Base-by-base conservation (phyloP, 2,888 invertebrate species). In the Apotomis capreana region DNA sequence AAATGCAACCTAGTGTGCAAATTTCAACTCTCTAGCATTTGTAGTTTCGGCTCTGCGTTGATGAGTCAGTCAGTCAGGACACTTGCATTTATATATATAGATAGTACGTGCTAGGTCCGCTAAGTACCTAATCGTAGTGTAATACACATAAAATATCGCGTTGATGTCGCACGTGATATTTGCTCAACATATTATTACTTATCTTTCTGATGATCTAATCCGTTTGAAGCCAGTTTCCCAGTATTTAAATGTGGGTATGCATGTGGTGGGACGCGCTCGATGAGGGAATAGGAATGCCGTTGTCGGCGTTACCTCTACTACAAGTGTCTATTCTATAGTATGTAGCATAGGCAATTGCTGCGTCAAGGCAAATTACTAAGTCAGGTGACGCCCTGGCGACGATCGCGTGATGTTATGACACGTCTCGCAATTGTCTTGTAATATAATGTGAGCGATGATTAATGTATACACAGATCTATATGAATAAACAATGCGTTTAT, bases 361-460 rank as follows among this genome's bases (percentile, higher is more conserved):
- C 67, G 67, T 62, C 70, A 61, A 67, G 65, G 70, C 60, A 54
- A 70, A 52, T 55, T 60, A 52, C 70, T 65, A 65, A 70, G 59
- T 70, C 70, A 70, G 61, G 70, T 67, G 70, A 49, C 69, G 55
- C 40, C 40, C 40, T 40, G 40, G 55, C 59, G 61, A 12, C 62
- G 54, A 65, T 70, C 65, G 70, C 70, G 70, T 70, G 70, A 70
- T 70, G 65, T 49, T 70, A 65, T 68, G 60, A 67, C 67, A 36
- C 58, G 67, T 57, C 37, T 70, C 57, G 64, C 64, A 44, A 59
- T 51, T 51, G 57, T 55, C 36, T 36, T 65, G 54, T 63, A 13
- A 13, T 62, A 61, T 36, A 49, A 5, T 12, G 54, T 57, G 55
- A 57, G 26, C 8, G 46, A 65, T 55, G 57, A 65, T 57, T 55